These are phyloP conservation scores for Eulacestoma nigropectus DNA, from an alignment of 2,113 vertebrate genomes.

Conservation along the genomic window DNA sequence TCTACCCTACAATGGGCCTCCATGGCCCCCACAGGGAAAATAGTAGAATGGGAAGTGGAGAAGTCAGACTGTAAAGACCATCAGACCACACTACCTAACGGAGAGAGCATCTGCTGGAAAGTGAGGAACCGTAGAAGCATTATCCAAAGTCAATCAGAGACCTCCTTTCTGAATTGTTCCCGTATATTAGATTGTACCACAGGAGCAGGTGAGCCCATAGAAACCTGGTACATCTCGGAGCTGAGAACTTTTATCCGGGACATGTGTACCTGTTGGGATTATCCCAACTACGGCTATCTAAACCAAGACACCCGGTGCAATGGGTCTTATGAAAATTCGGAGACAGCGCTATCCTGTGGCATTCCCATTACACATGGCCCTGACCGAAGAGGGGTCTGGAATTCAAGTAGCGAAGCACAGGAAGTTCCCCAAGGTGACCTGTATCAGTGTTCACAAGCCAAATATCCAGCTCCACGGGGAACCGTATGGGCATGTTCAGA, in stretches of 20 bases:
- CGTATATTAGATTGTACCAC: not conserved
- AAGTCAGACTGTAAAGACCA: not conserved
- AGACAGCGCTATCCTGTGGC: not conserved
- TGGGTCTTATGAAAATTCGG: not conserved
- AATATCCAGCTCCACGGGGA: not conserved
- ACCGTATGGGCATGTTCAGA: not conserved
- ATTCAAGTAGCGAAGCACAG: not conserved
- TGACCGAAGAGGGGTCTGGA: not conserved
- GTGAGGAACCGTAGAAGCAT: not conserved
- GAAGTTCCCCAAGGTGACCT: not conserved
- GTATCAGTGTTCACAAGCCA: not conserved
- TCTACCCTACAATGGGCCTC: not conserved
- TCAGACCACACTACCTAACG: not conserved
- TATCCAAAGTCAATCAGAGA: not conserved
- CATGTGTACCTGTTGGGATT: conserved; percentile 13
- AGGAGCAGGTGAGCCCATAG: not conserved
- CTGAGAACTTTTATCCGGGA: conserved; percentile 7
- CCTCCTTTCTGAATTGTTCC: not conserved
- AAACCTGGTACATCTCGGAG: not conserved
- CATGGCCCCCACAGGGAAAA: not conserved
- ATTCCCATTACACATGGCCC: not conserved
- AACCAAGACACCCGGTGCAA: not conserved
- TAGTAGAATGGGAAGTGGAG: not conserved
- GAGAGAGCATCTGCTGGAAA: conserved; percentile 7
- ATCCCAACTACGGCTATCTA: not conserved